phyloP scores from a whole-genome alignment of 2,113 vertebrate genomes.

The Plecotus auritus region DNA sequence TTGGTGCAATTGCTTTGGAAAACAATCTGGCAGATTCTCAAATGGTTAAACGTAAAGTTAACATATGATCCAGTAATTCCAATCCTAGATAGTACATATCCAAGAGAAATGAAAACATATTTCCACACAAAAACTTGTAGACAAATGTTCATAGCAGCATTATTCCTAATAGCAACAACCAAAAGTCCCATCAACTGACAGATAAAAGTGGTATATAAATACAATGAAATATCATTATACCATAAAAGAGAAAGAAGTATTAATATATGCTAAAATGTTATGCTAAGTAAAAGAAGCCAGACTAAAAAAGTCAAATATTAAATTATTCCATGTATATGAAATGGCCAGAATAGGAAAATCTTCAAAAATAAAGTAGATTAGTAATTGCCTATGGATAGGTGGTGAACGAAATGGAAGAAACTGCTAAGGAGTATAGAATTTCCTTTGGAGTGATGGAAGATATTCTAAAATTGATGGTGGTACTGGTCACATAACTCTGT shows the following conservation, averaged over 20 bases:
- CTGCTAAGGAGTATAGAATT: not conserved
- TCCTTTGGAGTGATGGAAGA: not conserved
- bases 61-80: not conserved
- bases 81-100: not conserved
- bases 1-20: not conserved
- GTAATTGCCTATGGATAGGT: not conserved
- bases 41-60: not conserved
- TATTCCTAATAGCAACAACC: not conserved
- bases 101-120: not conserved
- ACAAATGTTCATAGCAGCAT: not conserved
- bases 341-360: not conserved
- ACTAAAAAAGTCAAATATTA: not conserved
- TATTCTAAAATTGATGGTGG: not conserved
- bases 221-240: not conserved
- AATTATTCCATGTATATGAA: not conserved
- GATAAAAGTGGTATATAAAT: not conserved
- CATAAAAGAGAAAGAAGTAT: not conserved
- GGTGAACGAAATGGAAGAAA: not conserved
- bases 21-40: not conserved
- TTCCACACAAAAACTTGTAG: not conserved
- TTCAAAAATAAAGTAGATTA: not conserved
- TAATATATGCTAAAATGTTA: not conserved
- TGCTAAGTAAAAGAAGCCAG: not conserved
- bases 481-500: not conserved
- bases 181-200: not conserved